These are phyloP conservation scores for Ammodytes marinus DNA, from an alignment of 2,113 vertebrate species.

Conservation along the genomic window DNA sequence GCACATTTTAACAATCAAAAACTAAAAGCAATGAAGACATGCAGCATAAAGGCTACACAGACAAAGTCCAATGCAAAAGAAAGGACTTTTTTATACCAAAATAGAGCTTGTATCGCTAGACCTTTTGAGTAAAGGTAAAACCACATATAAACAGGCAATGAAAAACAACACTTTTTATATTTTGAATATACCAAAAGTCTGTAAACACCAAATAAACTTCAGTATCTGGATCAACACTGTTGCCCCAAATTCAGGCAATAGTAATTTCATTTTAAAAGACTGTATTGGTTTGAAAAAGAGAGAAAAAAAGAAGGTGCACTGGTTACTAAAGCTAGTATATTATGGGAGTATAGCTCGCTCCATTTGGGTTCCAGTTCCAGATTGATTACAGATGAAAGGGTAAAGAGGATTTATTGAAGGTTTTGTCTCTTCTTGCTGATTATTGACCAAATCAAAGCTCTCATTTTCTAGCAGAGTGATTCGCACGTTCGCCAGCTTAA, in stretches of 20 bases:
- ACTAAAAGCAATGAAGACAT: background rate
- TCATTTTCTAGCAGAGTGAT: background rate
- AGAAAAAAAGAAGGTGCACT: background rate
- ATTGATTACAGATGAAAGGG: background rate
- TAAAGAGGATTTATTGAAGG: background rate
- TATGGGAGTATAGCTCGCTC: background rate
- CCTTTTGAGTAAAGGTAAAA: background rate
- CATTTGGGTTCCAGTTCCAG: background rate
- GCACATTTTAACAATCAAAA: background rate
- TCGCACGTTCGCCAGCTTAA: background rate
- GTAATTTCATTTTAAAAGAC: background rate
- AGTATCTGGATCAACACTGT: background rate
- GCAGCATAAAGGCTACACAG: background rate
- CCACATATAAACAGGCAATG: background rate
- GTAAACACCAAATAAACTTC: background rate
- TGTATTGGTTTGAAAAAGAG: background rate
- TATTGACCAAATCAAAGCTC: background rate
- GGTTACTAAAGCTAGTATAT: background rate
- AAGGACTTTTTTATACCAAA: background rate
- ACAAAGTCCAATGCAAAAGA: background rate
- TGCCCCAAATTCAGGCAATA: background rate
- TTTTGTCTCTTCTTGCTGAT: background rate
- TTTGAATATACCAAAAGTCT: background rate
- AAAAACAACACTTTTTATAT: background rate
- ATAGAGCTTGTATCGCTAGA: background rate